These are phyloP conservation scores for Archilochus colubris DNA, from an alignment of 2,113 vertebrate genomes.

Conservation along the genomic window DNA sequence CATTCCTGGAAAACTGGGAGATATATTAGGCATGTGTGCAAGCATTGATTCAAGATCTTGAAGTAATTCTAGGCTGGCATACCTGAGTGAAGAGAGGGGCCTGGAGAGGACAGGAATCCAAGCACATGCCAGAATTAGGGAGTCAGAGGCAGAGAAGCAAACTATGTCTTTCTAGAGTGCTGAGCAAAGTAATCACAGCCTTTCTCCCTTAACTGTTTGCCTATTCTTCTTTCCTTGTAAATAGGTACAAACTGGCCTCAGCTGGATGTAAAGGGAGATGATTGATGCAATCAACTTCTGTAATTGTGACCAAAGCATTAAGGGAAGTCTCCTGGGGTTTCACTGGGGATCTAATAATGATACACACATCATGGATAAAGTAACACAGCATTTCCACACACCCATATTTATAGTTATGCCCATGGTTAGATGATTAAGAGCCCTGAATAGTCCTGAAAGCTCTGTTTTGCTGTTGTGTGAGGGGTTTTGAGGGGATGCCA, in stretches of 20 bases:
- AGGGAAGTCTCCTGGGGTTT: background rate
- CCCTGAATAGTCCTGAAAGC: background rate
- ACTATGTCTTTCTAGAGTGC: background rate
- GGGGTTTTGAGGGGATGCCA: background rate
- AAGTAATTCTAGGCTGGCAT: background rate
- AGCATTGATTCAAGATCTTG: background rate
- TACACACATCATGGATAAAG: background rate
- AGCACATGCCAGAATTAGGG: background rate
- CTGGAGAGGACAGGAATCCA: background rate
- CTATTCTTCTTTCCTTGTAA: background rate
- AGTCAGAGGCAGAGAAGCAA: background rate
- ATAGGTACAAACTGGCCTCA: background rate
- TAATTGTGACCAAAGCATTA: background rate
- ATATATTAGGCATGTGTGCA: background rate
- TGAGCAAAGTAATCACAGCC: background rate
- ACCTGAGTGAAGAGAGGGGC: background rate
- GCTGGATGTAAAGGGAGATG: background rate
- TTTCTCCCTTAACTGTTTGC: background rate
- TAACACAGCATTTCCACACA: background rate
- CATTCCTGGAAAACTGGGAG: background rate
- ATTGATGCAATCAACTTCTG: background rate
- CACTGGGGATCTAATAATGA: background rate
- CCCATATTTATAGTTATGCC: background rate
- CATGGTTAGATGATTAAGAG: background rate
- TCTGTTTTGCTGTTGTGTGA: background rate